Conservation (phyloP, 1,140 invertebrate genomes). For the Whitmania pigra region DNA sequence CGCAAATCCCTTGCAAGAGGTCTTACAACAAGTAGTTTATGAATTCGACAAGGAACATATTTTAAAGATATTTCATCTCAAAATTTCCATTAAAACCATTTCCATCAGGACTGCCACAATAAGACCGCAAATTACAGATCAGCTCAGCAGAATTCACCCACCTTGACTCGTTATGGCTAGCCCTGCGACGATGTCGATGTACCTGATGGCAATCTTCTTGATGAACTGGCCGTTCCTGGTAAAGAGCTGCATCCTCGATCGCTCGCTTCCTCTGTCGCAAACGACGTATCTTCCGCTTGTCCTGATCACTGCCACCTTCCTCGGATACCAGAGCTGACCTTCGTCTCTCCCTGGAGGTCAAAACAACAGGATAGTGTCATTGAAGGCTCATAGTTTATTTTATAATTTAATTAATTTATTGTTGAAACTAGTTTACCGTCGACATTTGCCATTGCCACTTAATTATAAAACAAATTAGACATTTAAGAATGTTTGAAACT, state of each 20-base stretch:
- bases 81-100: too few species aligned
- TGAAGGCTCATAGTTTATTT: constrained; percentile 9
- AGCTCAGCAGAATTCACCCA: constrained; percentile 14
- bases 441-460: not conserved
- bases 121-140: too few species aligned
- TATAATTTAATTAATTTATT: too few species aligned
- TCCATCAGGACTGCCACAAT: too few species aligned
- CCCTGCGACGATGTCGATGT: constrained; percentile 94
- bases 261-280: constrained; percentile 86
- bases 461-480: too few species aligned
- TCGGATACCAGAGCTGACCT: constrained; percentile 87
- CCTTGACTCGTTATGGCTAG: constrained; percentile 75
- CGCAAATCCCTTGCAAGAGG: not conserved
- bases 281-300: constrained; percentile 60
- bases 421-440: not conserved
- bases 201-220: constrained; percentile 80
- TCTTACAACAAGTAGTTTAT: too few species aligned
- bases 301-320: constrained; percentile 83
- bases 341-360: constrained; percentile 53
- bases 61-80: not conserved
- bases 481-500: too few species aligned
- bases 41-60: not conserved
- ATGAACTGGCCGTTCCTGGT: constrained; percentile 52
- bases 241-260: constrained; percentile 89
- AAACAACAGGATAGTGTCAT: not conserved